Base-by-base conservation (phyloP, 2,113 vertebrate genomes). In the Aplodontia rufa region DNA sequence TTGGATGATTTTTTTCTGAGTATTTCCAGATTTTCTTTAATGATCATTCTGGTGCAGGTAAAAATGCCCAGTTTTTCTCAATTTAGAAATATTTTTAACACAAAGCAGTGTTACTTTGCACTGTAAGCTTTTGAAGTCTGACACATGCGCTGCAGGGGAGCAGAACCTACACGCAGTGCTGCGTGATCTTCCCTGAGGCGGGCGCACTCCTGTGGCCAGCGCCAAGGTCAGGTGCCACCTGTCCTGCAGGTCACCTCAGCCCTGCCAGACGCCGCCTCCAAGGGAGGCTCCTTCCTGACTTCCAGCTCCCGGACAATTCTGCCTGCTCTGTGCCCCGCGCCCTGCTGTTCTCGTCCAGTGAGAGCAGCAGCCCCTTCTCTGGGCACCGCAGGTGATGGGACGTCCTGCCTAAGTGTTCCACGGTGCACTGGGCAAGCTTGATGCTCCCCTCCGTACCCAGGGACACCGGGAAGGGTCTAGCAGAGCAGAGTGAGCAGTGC, bases 341-440 rank as follows among this genome's bases (percentile, higher is more conserved):
- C 28, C 26, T 14, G 1, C 49, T 24, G 17, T 13, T 40, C 47
- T 60, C 68, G 8, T 37, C n/a, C n/a, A 1, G 0, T 3, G 19
- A 5, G 9, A 64, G 7, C 37, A 51, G 40, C 30, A 1, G 14
- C 75, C 42, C 2, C 12, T 2, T 30, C 47, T 37, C 5, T 12
- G 11, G 10, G 42, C 24, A 4, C 16, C 3, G 8, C 4, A 6
- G 42, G 3, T 14, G 7, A 17, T 0, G 14, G n/a, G 13, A 24
- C 9, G 20, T 20, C 47, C 28, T 40, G 26, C 12, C 22, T 4
- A 6, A n/a, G 55, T 22, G 12, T 8, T 26, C 22, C 24, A 6
- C 1, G 11, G 49, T 12, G 6, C 12, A 26, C 45, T 11, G 16
- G n/a, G n/a, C n/a, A n/a, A 26, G 5, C 14, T 26, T 6, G 19